Evolutionary conservation across 2,888 invertebrate genomes (phyloP), one percentile per base, ranked within the genome.

Genomic region (Sceliomorpha sp.): DNA sequence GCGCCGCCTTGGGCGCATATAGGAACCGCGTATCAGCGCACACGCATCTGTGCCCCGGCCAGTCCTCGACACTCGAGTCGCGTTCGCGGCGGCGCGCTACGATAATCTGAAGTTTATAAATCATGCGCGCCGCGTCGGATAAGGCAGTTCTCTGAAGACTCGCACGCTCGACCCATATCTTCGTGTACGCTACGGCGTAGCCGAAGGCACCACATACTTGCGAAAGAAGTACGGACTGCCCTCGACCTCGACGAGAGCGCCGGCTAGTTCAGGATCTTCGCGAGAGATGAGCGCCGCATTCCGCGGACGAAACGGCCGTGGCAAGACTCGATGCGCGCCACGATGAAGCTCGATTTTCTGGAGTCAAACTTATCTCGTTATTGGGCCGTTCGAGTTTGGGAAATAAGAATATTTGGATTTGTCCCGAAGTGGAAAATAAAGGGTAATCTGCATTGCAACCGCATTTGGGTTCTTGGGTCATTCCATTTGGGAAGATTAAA

Each of bases 41-140:
- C 44, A 12, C 48, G 56, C 56, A 64, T 64, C 64, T 56, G 36
- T 40, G 48, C 20, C 36, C 37, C 36, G 37, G 55, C 40, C 2
- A 5, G 5, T 42, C 42, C 55, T 47, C 48, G 63, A 39, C 56
- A 36, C 64, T 34, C 24, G 48, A 37, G 51, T 58, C 58, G 58
- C 56, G 63, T 70, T 70, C 68, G 51, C 64, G 58, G 51, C 62
- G 64, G 71, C 70, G 66, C 55, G 71, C 63, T 62, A 50, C 71
- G 75, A 72, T 72, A 73, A 75, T 76, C 75, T 72, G 69, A 73
- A 73, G 74, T 76, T 76, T 77, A 75, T 74, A 73, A 79, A 78
- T 79, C 74, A 74, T 75, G 64, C 58, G 51, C 42, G 44, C 40
- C 60, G 70, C 50, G 67, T 70, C 68, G 72, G 70, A 63, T 70